Evolutionary conservation across 2,113 vertebrate genomes (phyloP).

Genomic region (Balaenoptera acutorostrata): DNA sequence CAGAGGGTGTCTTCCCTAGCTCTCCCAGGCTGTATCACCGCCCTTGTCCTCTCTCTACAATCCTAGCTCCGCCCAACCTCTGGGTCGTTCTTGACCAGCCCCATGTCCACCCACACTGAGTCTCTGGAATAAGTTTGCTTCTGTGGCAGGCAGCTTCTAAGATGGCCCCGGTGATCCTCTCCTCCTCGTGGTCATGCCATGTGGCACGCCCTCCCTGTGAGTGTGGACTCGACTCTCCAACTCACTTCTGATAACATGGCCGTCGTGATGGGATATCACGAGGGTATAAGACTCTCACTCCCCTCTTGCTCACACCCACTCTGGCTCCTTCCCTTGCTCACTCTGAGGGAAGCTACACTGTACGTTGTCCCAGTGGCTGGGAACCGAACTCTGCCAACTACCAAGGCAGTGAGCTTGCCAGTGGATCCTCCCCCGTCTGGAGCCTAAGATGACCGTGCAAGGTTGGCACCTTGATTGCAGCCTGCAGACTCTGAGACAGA

Average conservation of each 20-base stretch:
- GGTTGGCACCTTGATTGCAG: background rate
- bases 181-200: fast-evolving
- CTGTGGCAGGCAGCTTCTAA: no score
- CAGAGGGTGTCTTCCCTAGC: background rate
- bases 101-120: background rate
- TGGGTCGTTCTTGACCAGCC: background rate
- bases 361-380: background rate
- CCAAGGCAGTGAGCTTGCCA: fast-evolving
- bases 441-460: no score
- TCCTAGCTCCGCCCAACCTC: background rate
- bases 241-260: background rate
- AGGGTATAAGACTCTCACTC: background rate
- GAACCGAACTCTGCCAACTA: fast-evolving
- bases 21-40: fast-evolving
- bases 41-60: no score
- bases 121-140: background rate
- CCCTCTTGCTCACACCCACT: background rate
- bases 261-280: no score
- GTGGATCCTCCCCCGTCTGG: fast-evolving
- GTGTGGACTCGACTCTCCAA: fast-evolving
- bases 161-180: no score
- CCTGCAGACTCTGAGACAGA: background rate
- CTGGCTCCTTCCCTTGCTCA: background rate
- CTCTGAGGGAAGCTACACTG: background rate
- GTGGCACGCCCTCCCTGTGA: fast-evolving